phyloP scores from a whole-genome alignment of 2,113 vertebrate genomes.

The Progne subis region DNA sequence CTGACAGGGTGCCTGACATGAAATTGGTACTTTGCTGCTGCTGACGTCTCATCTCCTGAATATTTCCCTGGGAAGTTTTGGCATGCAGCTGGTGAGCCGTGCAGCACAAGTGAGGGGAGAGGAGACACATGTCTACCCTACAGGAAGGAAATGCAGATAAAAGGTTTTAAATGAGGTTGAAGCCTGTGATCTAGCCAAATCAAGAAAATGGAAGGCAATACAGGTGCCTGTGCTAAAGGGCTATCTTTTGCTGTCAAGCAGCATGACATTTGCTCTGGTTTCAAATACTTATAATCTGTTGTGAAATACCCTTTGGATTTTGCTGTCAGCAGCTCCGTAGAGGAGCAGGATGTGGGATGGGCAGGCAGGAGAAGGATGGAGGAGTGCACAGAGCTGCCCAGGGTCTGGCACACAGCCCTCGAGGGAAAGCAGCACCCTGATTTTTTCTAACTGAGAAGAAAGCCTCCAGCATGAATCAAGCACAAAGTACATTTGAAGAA shows the following conservation, averaged over 20 bases:
- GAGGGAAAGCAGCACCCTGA: not conserved
- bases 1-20: not conserved
- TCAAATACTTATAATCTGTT: not conserved
- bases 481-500: rapidly evolving
- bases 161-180: not conserved
- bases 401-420: not conserved
- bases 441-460: not conserved
- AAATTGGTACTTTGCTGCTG: constrained; percentile 25
- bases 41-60: not conserved
- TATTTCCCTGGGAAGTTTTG: constrained; percentile 6
- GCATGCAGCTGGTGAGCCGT: not conserved
- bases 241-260: constrained; percentile 1
- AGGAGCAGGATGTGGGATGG: rapidly evolving
- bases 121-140: not conserved
- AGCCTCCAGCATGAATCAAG: not conserved
- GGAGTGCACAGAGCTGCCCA: not conserved
- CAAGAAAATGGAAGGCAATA: constrained; percentile 16
- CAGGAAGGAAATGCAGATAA: not conserved
- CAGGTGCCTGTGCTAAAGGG: not conserved
- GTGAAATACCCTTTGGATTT: constrained; percentile 12
- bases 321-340: not conserved
- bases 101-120: not conserved
- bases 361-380: not conserved
- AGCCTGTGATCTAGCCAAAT: constrained; percentile 26
- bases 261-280: constrained; percentile 26